Evolutionary conservation across 2,113 vertebrate species (phyloP).

Genomic region (Lipophrys pholis): DNA sequence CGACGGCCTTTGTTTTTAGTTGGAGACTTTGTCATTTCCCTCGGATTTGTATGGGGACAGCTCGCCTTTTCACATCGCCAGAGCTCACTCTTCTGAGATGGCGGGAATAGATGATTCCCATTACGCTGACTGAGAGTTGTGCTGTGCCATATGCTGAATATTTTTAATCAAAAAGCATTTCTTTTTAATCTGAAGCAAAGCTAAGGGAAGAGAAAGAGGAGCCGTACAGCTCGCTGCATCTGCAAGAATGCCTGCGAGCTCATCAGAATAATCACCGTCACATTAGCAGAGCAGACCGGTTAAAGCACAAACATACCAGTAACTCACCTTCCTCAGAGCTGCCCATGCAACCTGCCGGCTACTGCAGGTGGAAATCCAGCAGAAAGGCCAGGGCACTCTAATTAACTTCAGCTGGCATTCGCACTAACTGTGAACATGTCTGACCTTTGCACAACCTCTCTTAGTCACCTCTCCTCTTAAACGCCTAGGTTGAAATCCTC

Average conservation of each 20-base stretch:
- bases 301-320: conserved; percentile 50
- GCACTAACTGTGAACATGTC: conserved; percentile 52
- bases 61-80: conserved; percentile 48
- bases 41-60: conserved; percentile 45
- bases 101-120: conserved; percentile 63
- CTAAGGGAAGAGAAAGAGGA: neutral
- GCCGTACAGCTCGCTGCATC: conserved; percentile 19
- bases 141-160: conserved; percentile 59
- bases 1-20: conserved; percentile 27
- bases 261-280: conserved; percentile 46
- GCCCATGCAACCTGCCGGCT: conserved; percentile 40
- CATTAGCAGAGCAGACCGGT: conserved; percentile 40
- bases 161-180: conserved; percentile 56
- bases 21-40: conserved; percentile 18
- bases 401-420: conserved; percentile 75
- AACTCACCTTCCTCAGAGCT: conserved; percentile 52
- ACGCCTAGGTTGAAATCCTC: conserved; percentile 63
- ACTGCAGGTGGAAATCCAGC: conserved; percentile 58
- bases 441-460: conserved; percentile 76
- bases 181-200: conserved; percentile 5
- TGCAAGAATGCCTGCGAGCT: conserved; percentile 29
- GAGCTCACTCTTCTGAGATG: conserved; percentile 43
- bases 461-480: conserved; percentile 69
- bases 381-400: conserved; percentile 72
- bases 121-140: conserved; percentile 56